Conservation (phyloP, 2,113 vertebrate species). For the Pseudopipra pipra region DNA sequence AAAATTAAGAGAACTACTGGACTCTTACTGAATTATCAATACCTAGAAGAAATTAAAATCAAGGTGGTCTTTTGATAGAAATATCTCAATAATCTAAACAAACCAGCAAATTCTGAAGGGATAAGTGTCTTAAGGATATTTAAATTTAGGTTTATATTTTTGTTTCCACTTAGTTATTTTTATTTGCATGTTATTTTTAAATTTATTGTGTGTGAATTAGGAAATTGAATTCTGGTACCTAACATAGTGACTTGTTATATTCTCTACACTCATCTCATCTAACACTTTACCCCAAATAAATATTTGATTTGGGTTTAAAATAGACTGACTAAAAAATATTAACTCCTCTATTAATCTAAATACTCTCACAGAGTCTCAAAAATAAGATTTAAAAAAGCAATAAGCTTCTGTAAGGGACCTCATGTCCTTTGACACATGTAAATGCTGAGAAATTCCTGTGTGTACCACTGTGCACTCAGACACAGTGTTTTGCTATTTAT, state of each 20-base stretch:
- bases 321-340: not conserved
- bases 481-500: not conserved
- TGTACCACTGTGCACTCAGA: not conserved
- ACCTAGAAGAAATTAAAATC: not conserved
- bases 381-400: not conserved
- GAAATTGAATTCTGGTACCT: not conserved
- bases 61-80: not conserved
- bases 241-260: not conserved
- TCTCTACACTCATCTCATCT: not conserved
- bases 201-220: not conserved
- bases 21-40: not conserved
- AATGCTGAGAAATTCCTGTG: not conserved
- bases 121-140: not conserved
- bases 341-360: not conserved
- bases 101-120: not conserved
- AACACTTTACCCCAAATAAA: not conserved
- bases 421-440: not conserved
- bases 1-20: not conserved
- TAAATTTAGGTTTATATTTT: not conserved
- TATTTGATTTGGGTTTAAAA: not conserved
- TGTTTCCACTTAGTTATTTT: not conserved
- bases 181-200: not conserved
- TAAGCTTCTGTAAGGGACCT: not conserved
- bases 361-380: not conserved
- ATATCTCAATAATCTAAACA: not conserved